phyloP scores from a whole-genome alignment of 1,140 invertebrate species.

The Solenopsis invicta region DNA sequence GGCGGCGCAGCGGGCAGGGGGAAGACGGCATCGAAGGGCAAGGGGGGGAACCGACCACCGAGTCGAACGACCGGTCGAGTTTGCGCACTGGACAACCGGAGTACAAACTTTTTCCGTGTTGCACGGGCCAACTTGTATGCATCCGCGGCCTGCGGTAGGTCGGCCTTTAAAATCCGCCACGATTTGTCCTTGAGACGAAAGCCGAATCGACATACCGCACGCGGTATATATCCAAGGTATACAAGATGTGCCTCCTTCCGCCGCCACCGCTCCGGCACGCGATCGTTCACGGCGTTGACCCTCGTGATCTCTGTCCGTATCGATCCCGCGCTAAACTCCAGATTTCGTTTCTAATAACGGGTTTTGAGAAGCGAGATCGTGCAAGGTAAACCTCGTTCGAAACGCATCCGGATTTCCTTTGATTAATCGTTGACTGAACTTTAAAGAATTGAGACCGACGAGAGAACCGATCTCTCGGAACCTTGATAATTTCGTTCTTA shows the following conservation, averaged over 20 bases:
- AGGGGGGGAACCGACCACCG: conserved; percentile 39
- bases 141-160: conserved; percentile 60
- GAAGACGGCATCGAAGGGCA: background rate
- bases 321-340: background rate
- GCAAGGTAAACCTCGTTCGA: background rate
- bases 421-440: conserved; percentile 22
- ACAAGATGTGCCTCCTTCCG: background rate
- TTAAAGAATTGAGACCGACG: background rate
- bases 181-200: conserved; percentile 58
- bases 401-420: background rate
- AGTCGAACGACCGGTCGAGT: conserved; percentile 75
- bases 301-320: conserved; percentile 21
- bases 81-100: conserved; percentile 74
- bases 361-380: background rate
- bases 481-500: background rate
- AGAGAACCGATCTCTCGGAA: background rate
- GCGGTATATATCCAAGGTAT: background rate
- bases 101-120: conserved; percentile 70
- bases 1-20: too few species aligned
- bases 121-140: conserved; percentile 12
- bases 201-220: conserved; percentile 11
- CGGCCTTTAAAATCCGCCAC: conserved; percentile 56
- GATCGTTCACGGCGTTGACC: background rate
- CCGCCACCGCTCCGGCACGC: conserved; percentile 3
- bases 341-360: conserved; percentile 32